These are phyloP conservation scores for Chrysina gloriosa DNA, from an alignment of 2,888 invertebrate genomes.

Conservation along the genomic window DNA sequence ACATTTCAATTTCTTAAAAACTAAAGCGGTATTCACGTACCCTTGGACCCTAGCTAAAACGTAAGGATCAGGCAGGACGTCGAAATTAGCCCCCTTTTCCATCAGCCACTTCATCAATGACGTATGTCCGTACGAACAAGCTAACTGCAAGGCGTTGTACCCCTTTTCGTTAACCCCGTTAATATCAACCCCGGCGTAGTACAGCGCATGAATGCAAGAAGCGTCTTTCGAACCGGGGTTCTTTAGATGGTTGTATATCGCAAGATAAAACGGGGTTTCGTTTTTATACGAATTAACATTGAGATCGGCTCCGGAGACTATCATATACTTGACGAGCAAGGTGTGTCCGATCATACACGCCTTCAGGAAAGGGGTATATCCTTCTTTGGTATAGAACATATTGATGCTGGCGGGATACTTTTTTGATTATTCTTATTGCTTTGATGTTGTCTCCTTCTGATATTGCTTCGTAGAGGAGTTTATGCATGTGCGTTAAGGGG, in stretches of 20 bases:
- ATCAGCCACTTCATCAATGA: conserved; percentile 56
- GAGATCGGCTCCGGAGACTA: conserved; percentile 55
- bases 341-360: conserved; percentile 57
- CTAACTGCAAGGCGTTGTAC: conserved; percentile 57
- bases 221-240: conserved; percentile 54
- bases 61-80: conserved; percentile 52
- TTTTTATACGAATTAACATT: conserved; percentile 51
- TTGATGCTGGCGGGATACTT: conserved; percentile 49
- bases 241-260: conserved; percentile 54
- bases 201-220: conserved; percentile 56
- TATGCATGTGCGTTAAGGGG: background rate
- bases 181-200: conserved; percentile 58
- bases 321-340: conserved; percentile 56
- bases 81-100: conserved; percentile 51
- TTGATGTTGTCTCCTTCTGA: conserved; percentile 12
- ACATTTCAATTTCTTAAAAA: conserved; percentile 21
- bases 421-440: conserved; percentile 47
- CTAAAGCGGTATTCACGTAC: conserved; percentile 5
- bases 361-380: conserved; percentile 50
- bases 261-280: conserved; percentile 58
- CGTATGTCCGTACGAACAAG: conserved; percentile 58
- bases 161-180: conserved; percentile 56
- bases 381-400: conserved; percentile 31
- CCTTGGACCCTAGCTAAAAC: conserved; percentile 50
- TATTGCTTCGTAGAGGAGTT: conserved; percentile 13